Evolutionary conservation across 1,140 invertebrate genomes (phyloP).

Genomic region (Oscheius sp.): DNA sequence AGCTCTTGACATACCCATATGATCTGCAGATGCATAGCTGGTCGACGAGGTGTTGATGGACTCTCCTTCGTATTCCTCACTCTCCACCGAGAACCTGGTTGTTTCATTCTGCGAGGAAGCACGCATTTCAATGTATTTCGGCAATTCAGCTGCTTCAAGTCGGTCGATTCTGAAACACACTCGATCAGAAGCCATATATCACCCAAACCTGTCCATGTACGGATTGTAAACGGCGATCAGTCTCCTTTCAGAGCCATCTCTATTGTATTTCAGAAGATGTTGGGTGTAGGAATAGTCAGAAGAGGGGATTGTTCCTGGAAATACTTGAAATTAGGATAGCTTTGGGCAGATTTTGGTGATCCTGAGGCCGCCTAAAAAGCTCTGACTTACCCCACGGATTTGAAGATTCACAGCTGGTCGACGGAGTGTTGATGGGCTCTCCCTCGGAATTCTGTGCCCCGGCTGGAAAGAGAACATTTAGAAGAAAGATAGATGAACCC

Average conservation of each 20-base stretch:
- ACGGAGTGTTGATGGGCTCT: background rate
- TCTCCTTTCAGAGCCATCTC: background rate
- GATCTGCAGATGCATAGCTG: too few relatives aligned
- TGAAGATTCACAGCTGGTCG: background rate
- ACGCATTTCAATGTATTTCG: background rate
- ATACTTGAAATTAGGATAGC: background rate
- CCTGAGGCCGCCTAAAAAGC: too few relatives aligned
- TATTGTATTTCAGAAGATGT: constrained; percentile 2
- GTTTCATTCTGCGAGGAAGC: background rate
- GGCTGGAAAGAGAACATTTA: constrained; percentile 43
- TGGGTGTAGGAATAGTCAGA: constrained; percentile 6
- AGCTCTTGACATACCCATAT: too few relatives aligned
- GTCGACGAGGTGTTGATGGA: too few relatives aligned
- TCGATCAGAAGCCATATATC: background rate
- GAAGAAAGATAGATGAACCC: constrained; percentile 53
- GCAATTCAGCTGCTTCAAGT: background rate
- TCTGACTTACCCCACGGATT: background rate
- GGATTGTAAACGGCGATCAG: background rate
- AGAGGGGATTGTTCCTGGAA: background rate
- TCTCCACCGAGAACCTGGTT: too few relatives aligned
- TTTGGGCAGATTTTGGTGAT: too few relatives aligned
- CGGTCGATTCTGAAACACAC: background rate
- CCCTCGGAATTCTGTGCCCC: constrained; percentile 36
- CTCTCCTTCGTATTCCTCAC: too few relatives aligned
- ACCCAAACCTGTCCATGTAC: background rate